These are phyloP conservation scores for Malurus splendens DNA, from an alignment of 2,797 vertebrate species.

Conservation along the genomic window DNA sequence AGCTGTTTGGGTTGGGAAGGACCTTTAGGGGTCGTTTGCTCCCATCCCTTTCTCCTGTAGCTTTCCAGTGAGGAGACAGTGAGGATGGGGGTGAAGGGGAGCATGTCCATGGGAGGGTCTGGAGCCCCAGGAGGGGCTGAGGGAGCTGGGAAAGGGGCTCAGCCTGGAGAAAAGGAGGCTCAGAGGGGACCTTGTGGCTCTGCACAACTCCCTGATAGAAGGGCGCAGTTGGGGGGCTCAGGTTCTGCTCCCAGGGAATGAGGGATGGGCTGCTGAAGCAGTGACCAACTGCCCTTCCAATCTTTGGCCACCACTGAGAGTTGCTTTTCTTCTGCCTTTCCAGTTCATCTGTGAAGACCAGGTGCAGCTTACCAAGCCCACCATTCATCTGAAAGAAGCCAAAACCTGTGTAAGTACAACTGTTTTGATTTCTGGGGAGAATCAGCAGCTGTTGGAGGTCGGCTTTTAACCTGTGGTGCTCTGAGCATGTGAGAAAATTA, in stretches of 20 bases:
- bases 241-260: background rate
- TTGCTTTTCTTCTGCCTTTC: background rate
- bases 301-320: background rate
- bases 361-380: background rate
- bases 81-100: background rate
- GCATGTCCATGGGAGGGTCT: fast-evolving
- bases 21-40: background rate
- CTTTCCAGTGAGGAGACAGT: background rate
- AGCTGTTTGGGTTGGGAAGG: background rate
- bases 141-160: background rate
- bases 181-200: background rate
- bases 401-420: conserved; percentile 51
- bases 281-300: background rate
- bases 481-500: background rate
- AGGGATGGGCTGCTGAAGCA: fast-evolving
- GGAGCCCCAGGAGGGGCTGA: background rate
- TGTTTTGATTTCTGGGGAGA: background rate
- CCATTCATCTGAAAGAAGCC: conserved; percentile 1
- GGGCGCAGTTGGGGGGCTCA: background rate
- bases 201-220: background rate
- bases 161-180: background rate
- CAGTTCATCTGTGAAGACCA: conserved; percentile 17
- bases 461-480: background rate
- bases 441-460: background rate
- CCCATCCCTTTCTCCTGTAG: background rate